Conservation (phyloP, 2,888 invertebrate species). For the Bembecia ichneumoniformis region DNA sequence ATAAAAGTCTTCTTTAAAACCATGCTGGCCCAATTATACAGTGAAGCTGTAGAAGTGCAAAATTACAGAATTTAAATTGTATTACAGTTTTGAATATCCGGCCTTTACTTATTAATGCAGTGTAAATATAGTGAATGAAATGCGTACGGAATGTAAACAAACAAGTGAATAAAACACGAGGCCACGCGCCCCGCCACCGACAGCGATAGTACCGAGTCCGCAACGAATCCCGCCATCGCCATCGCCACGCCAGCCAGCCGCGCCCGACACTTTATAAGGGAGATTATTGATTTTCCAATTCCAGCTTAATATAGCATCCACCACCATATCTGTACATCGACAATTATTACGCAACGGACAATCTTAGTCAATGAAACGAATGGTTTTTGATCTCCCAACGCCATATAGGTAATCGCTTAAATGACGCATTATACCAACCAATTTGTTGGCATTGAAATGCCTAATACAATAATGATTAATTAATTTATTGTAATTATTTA, state of each 20-base stretch:
- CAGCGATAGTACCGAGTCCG: constrained; percentile 3
- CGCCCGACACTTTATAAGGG: constrained; percentile 24
- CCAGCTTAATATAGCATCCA: constrained; percentile 24
- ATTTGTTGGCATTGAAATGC: no score
- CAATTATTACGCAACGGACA: not conserved
- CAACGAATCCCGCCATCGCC: not conserved
- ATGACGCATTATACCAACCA: no score
- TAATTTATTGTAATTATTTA: no score
- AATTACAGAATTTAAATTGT: no score
- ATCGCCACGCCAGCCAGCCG: constrained; percentile 15
- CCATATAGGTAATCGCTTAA: no score
- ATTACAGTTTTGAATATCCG: no score
- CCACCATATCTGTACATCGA: constrained; percentile 10
- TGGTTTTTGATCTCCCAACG: no score
- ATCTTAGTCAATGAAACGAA: no score
- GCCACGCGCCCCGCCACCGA: constrained; percentile 15
- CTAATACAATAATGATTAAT: no score
- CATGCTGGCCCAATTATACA: no score
- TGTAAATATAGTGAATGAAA: constrained; percentile 26
- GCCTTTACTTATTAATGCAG: not conserved
- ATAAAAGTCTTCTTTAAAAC: no score
- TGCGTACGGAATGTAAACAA: constrained; percentile 34
- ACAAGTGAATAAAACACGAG: constrained; percentile 22
- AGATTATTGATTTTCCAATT: constrained; percentile 32
- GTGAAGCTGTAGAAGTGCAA: no score